These are phyloP conservation scores for Cydia fagiglandana DNA, from an alignment of 1,140 invertebrate genomes.

Conservation along the genomic window DNA sequence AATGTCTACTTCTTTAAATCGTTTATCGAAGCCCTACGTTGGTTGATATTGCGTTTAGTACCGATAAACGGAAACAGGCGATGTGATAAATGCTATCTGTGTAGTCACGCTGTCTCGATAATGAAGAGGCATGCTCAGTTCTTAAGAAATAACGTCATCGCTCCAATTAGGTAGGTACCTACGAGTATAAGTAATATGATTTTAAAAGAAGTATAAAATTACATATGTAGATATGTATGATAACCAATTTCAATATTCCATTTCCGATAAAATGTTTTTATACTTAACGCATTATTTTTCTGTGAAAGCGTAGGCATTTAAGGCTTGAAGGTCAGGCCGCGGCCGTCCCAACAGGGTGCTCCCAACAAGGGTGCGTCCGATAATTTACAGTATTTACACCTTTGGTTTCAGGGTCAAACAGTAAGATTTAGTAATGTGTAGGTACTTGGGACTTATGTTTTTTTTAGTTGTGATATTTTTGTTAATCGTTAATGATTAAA, in stretches of 20 bases:
- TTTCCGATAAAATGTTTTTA: background rate
- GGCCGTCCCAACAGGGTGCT: constrained; percentile 34
- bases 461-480: background rate
- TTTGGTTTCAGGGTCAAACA: constrained; percentile 11
- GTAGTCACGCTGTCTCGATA: constrained; percentile 5
- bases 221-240: background rate
- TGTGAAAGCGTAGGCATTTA: background rate
- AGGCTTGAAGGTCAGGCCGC: constrained; percentile 36
- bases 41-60: background rate
- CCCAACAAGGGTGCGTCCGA: constrained; percentile 37
- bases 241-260: background rate
- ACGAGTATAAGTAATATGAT: background rate
- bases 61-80: constrained; percentile 5
- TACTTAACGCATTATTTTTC: background rate
- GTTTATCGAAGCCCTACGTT: background rate
- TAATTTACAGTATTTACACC: background rate
- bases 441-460: background rate
- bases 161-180: background rate
- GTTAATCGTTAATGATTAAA: background rate
- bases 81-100: constrained; percentile 3
- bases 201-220: background rate
- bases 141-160: background rate
- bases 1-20: background rate
- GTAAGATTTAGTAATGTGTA: background rate
- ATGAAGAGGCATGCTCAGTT: background rate